Evolutionary conservation across 2,113 vertebrate genomes (phyloP).

Genomic region (Syrrhaptes paradoxus): DNA sequence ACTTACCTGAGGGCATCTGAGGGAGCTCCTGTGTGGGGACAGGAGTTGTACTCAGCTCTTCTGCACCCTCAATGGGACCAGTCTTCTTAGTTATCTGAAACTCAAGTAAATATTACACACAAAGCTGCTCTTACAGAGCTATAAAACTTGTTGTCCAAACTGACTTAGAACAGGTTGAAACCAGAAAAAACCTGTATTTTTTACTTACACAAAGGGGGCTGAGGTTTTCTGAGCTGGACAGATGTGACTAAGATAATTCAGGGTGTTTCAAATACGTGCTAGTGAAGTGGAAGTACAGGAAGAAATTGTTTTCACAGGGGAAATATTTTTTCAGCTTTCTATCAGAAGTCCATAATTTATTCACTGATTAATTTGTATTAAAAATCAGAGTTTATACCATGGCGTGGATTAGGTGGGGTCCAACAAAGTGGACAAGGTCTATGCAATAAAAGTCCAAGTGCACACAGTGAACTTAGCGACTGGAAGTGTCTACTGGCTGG

Average conservation of each 20-base stretch:
- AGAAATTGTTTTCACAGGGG: neutral
- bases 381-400: neutral
- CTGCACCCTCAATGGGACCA: neutral
- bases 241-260: slow-evolving; percentile 39
- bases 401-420: neutral
- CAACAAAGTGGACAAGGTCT: neutral
- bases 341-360: neutral
- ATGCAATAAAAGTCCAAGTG: neutral
- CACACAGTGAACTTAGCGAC: neutral
- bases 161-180: slow-evolving; percentile 54
- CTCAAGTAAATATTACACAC: slow-evolving; percentile 54
- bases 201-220: neutral
- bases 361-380: neutral
- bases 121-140: slow-evolving; percentile 32
- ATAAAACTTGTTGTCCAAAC: slow-evolving; percentile 56
- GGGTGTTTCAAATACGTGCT: neutral
- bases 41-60: neutral
- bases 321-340: neutral
- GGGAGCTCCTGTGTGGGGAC: neutral
- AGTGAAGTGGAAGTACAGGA: slow-evolving; percentile 22
- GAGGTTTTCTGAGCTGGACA: slow-evolving; percentile 14
- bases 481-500: neutral
- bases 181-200: slow-evolving; percentile 55
- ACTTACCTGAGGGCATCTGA: neutral
- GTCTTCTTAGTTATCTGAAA: slow-evolving; percentile 46